Evolutionary conservation across 53 echinoderm and acorn worm genomes (phyloP).

Genomic region (Actinopyga echinites): DNA sequence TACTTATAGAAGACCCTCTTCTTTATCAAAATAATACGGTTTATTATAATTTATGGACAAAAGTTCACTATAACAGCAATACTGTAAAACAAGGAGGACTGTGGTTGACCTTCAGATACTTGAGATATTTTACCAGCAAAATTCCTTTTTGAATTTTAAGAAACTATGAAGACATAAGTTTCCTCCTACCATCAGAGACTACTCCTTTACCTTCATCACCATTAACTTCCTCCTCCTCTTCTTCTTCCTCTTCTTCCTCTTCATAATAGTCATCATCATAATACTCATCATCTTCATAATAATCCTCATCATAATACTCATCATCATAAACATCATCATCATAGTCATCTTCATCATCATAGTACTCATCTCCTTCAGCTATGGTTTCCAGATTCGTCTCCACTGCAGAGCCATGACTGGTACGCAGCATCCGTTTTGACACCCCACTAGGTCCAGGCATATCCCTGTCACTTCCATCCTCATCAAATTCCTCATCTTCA

Average conservation of each 20-base stretch:
- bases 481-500: not conserved
- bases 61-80: no score
- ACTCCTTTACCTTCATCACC: not conserved
- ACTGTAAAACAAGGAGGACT: no score
- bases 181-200: constrained; percentile 2
- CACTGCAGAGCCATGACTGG: constrained; percentile 13
- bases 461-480: not conserved
- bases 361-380: constrained; percentile 2
- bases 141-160: no score
- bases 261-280: constrained; percentile 24
- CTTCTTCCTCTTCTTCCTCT: constrained; percentile 42
- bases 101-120: no score
- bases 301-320: not conserved
- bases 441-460: constrained; percentile 10
- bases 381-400: constrained; percentile 18
- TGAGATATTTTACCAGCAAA: no score
- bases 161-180: not conserved
- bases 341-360: not conserved
- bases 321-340: not conserved
- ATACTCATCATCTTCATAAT: not conserved
- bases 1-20: no score
- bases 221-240: constrained; percentile 11
- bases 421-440: constrained; percentile 4
- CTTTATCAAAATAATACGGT: no score
- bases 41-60: no score